A percentile compares a stretch with the other conserved stretches of the same genome.
These are phyloP conservation scores for Tachypleus tridentatus DNA, from an alignment of 1,140 invertebrate genomes.

Conservation along the genomic window DNA sequence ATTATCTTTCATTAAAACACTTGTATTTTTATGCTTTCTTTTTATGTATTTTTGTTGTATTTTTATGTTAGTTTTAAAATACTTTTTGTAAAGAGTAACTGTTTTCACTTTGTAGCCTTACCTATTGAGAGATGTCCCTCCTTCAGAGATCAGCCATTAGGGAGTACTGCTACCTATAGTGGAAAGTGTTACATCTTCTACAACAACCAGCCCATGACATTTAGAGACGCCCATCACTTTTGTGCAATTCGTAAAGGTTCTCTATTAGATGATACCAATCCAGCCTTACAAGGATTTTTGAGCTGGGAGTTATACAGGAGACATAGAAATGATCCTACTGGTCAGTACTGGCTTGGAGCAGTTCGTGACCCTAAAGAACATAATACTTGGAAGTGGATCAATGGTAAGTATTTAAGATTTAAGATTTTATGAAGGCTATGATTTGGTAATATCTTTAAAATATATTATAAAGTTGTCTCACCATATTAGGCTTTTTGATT, in stretches of 20 bases:
- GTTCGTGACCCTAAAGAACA: conserved; percentile 62
- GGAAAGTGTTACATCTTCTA: conserved; percentile 95
- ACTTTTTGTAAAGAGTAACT: too few species aligned
- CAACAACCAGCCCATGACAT: conserved; percentile 67
- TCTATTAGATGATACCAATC: conserved; percentile 83
- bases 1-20: too few species aligned
- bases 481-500: neutral
- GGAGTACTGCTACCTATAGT: conserved; percentile 84
- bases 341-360: conserved; percentile 90
- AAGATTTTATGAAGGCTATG: too few species aligned
- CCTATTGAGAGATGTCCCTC: conserved; percentile 87
- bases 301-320: conserved; percentile 87
- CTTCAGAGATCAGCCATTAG: conserved; percentile 80
- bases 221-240: conserved; percentile 64
- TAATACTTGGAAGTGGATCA: conserved; percentile 78
- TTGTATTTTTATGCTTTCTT: too few species aligned
- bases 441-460: too few species aligned
- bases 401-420: conserved; percentile 33
- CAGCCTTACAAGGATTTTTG: conserved; percentile 83
- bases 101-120: conserved; percentile 43
- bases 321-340: conserved; percentile 75
- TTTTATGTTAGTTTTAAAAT: too few species aligned
- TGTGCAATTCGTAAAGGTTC: conserved; percentile 67
- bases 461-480: neutral
- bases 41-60: too few species aligned